Conservation (phyloP, 2,888 invertebrate species). For the Homarus gammarus region DNA sequence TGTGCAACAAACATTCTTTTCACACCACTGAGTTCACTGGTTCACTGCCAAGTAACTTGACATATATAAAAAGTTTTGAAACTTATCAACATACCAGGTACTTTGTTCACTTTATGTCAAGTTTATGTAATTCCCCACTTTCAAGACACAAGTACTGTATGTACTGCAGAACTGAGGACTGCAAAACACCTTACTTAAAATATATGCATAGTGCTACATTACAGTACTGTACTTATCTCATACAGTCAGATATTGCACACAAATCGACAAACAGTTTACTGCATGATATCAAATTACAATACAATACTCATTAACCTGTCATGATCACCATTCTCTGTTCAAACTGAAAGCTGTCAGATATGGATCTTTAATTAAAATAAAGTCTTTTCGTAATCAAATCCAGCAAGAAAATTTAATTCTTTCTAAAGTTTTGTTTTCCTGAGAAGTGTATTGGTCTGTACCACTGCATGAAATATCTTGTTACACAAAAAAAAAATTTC, state of each 20-base stretch:
- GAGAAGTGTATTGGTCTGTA: too few relatives aligned
- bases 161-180: background rate
- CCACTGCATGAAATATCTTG: background rate
- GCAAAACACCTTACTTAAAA: background rate
- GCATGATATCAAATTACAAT: too few relatives aligned
- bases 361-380: background rate
- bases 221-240: too few relatives aligned
- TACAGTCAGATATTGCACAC: background rate
- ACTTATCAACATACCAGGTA: background rate
- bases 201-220: background rate
- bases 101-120: too few relatives aligned
- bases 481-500: too few relatives aligned
- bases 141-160: background rate
- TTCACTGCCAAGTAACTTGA: background rate
- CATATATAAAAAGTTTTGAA: background rate
- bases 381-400: background rate
- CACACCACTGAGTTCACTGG: background rate
- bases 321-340: too few relatives aligned
- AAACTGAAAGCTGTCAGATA: too few relatives aligned
- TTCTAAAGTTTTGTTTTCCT: too few relatives aligned
- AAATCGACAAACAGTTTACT: background rate
- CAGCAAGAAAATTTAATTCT: background rate
- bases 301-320: too few relatives aligned
- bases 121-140: too few relatives aligned
- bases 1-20: background rate